Base-by-base conservation (phyloP, 1,140 invertebrate species). In the Drosophila baimaii region DNA sequence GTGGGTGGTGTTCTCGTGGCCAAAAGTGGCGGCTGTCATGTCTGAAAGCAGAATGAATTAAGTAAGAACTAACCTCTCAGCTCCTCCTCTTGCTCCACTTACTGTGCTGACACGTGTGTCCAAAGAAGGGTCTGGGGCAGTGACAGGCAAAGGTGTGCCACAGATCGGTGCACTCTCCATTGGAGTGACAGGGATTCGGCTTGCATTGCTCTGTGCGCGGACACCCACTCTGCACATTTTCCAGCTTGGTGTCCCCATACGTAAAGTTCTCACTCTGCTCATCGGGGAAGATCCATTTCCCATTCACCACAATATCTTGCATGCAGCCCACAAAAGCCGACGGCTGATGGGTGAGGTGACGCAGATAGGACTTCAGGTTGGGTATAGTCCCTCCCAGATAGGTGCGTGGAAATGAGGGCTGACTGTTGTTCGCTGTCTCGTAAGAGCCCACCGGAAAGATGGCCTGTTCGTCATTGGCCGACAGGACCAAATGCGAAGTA, bases 21-120 rank as follows among this genome's bases (percentile, higher is more conserved):
- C 96, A 93, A 98, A 98, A 1, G 98, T 98, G 0, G 96, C 97
- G 7, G 97, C 96, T 17, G 96, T 97, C 92, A 97, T 96, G 92
- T 95, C 95, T 96, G 77, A 29, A 92, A 54, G 19, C 0, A 31
- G 23, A 23, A 33, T 3, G 4, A 56, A 19, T 10, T 3, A 29
- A 19, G 8, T 1, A 5, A 21, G 0, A 7, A 19, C 7, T 9
- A 19, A 7, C 0, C 13, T 13, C 0, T 0, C 8, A 35, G 3
- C 10, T 12, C 5, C n/a, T 3, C 5, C 15, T 8, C 5, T 9
- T 2, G 15, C 2, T n/a, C 2, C 21, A 93, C 94, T 94, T 93
- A 95, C 97, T 97, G 91, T 97, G 95, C 92, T 98, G 95, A 91
- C 98, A 99, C 2, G 95, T 96, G 65, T 95, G 94, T 5, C 98